Conservation (phyloP, 2,113 vertebrate genomes). For the Zootoca vivipara region DNA sequence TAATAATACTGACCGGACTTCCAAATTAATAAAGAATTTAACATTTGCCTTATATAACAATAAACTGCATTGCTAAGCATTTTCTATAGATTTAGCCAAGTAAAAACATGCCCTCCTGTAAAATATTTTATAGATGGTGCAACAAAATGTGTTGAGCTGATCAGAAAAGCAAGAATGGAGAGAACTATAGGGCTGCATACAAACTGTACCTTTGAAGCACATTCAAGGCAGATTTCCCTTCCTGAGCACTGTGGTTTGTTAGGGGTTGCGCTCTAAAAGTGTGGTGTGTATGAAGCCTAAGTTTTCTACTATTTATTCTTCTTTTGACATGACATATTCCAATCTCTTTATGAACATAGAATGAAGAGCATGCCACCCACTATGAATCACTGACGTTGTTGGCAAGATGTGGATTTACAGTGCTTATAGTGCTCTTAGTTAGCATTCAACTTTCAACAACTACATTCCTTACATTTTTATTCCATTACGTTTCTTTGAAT, state of each 20-base stretch:
- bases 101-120: constrained; percentile 23
- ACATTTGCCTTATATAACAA: not conserved
- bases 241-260: too few relatives aligned
- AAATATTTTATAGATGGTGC: constrained; percentile 36
- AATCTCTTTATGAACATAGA: not conserved
- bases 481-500: constrained; percentile 30
- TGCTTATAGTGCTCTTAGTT: constrained; percentile 26
- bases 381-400: not conserved
- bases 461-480: constrained; percentile 26
- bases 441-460: constrained; percentile 25
- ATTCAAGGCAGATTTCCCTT: too few relatives aligned
- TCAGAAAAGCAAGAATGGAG: constrained; percentile 29
- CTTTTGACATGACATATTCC: not conserved
- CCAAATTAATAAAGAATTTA: not conserved
- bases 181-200: not conserved
- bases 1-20: not conserved
- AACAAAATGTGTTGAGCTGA: constrained; percentile 2
- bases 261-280: too few relatives aligned
- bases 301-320: not conserved
- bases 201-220: too few relatives aligned
- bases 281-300: not conserved
- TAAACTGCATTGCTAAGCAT: not conserved
- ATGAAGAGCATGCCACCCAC: constrained; percentile 20
- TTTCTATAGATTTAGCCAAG: not conserved
- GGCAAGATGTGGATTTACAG: not conserved